phyloP scores from a whole-genome alignment of 2,888 invertebrate genomes.

The Tinea pellionella region DNA sequence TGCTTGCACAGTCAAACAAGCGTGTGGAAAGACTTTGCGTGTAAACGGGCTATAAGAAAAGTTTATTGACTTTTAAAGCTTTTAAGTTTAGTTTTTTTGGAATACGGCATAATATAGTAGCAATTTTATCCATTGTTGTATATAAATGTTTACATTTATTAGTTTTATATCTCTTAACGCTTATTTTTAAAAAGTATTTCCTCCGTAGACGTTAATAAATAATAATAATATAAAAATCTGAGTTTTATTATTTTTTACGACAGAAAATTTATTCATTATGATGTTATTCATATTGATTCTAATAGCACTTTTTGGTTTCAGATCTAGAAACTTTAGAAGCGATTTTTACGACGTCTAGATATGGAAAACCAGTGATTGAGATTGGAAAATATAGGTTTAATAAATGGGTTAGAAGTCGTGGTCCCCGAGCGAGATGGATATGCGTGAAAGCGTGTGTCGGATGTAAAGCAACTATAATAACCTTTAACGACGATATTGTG shows the following conservation, averaged over 20 bases:
- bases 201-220: too few species aligned
- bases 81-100: too few species aligned
- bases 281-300: not conserved
- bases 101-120: too few species aligned
- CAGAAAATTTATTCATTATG: not conserved
- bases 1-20: too few species aligned
- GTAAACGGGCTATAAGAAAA: too few species aligned
- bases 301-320: not conserved
- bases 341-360: slow-evolving; percentile 24
- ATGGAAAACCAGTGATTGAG: slow-evolving; percentile 28
- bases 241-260: not conserved
- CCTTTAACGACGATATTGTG: slow-evolving; percentile 23
- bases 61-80: too few species aligned
- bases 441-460: slow-evolving; percentile 17
- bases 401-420: slow-evolving; percentile 22
- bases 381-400: slow-evolving; percentile 29
- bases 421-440: slow-evolving; percentile 23
- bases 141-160: too few species aligned
- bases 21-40: too few species aligned
- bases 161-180: too few species aligned
- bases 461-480: slow-evolving; percentile 30
- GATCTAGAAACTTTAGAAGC: slow-evolving; percentile 20
- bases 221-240: not conserved
- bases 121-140: too few species aligned
- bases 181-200: too few species aligned